Evolutionary conservation across 2,888 invertebrate species (phyloP).

Genomic region (Plagodis dolabraria): DNA sequence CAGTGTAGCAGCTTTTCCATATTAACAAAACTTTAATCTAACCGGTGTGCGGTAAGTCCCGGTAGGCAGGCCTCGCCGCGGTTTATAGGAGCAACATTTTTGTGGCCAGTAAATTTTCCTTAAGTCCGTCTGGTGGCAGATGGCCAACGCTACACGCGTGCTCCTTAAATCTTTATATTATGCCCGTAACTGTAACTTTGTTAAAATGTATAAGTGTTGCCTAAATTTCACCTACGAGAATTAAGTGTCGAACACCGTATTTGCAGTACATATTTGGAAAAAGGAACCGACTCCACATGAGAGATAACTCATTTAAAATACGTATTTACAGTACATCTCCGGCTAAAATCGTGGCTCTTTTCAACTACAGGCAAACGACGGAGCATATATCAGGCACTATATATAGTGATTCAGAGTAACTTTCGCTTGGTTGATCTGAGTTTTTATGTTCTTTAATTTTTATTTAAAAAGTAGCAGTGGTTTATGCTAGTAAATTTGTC

Average conservation of each 20-base stretch:
- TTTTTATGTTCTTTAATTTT: slow-evolving; percentile 46
- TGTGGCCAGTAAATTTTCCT: slow-evolving; percentile 75
- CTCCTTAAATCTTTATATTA: slow-evolving; percentile 61
- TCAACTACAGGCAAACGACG: slow-evolving; percentile 59
- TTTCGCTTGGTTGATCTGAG: slow-evolving; percentile 49
- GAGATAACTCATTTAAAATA: slow-evolving; percentile 52
- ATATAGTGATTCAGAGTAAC: too few relatives aligned
- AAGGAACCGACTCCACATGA: slow-evolving; percentile 46
- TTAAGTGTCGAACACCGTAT: slow-evolving; percentile 20
- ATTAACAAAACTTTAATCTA: slow-evolving; percentile 76
- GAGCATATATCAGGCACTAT: slow-evolving; percentile 57
- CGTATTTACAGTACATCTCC: slow-evolving; percentile 51
- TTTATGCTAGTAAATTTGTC: slow-evolving; percentile 16
- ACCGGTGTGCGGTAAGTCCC: slow-evolving; percentile 53
- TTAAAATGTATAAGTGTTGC: slow-evolving; percentile 49
- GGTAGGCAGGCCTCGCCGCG: slow-evolving; percentile 44
- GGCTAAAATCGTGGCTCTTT: slow-evolving; percentile 53
- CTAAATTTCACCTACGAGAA: slow-evolving; percentile 33
- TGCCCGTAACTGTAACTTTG: slow-evolving; percentile 52
- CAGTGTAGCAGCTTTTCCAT: slow-evolving; percentile 61
- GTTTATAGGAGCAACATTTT: slow-evolving; percentile 61
- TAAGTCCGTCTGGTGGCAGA: slow-evolving; percentile 68
- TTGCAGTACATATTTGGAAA: slow-evolving; percentile 34
- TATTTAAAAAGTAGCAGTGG: slow-evolving; percentile 44
- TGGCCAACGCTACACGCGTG: slow-evolving; percentile 65